phyloP scores from a whole-genome alignment of 2,888 invertebrate genomes.

The Hermaeophaga mercurialis region DNA sequence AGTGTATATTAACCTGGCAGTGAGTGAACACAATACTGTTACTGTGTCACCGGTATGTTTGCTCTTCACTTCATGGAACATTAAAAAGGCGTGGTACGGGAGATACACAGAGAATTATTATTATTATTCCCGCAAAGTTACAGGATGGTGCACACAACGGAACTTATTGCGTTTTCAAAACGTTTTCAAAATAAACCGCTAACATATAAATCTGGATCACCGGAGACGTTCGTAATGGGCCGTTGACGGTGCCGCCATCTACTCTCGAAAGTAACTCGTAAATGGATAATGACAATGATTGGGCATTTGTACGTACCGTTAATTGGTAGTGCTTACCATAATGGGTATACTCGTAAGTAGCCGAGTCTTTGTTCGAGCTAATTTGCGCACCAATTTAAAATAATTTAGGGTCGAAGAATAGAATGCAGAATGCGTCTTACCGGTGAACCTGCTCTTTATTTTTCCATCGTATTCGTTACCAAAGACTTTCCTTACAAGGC shows the following conservation, averaged over 20 bases:
- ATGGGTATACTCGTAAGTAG: constrained; percentile 41
- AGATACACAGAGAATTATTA: constrained; percentile 14
- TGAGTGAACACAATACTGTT: constrained; percentile 24
- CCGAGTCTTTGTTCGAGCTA: constrained; percentile 45
- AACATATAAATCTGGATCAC: constrained; percentile 19
- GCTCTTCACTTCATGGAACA: constrained; percentile 10
- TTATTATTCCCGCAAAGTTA: constrained; percentile 13
- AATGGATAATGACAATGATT: constrained; percentile 41
- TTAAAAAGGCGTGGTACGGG: constrained; percentile 22
- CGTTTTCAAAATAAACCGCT: constrained; percentile 1
- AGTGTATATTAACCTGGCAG: constrained; percentile 23
- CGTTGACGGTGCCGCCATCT: constrained; percentile 8
- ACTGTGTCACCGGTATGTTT: constrained; percentile 19
- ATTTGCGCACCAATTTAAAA: constrained; percentile 48
- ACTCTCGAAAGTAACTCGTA: constrained; percentile 33
- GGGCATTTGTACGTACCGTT: constrained; percentile 45
- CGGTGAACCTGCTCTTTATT: constrained; percentile 13
- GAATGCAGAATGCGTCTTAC: constrained; percentile 24
- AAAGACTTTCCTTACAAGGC: constrained; percentile 14
- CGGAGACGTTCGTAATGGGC: constrained; percentile 16
- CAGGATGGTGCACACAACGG: no score
- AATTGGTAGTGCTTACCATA: constrained; percentile 47
- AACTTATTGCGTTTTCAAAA: no score
- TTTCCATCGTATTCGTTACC: not conserved
- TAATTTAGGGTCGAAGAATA: constrained; percentile 44